phyloP scores from a whole-genome alignment of 2,888 invertebrate genomes.

The Euproctis similis region DNA sequence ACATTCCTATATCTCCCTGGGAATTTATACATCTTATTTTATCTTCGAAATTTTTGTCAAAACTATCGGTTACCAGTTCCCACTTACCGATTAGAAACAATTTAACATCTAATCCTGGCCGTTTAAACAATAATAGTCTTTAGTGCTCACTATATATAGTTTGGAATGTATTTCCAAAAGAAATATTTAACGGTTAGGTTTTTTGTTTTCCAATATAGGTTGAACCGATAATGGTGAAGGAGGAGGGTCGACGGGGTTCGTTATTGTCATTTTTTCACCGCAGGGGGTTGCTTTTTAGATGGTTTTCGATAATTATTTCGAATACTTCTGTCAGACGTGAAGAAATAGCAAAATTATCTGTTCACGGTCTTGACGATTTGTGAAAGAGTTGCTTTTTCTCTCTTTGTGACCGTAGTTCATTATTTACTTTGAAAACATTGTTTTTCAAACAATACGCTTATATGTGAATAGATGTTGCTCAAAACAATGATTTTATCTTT shows the following conservation, averaged over 20 bases:
- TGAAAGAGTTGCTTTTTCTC: too few relatives aligned
- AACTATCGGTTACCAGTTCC: constrained; percentile 25
- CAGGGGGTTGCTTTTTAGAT: constrained; percentile 27
- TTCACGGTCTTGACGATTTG: constrained; percentile 13
- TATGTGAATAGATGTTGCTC: too few relatives aligned
- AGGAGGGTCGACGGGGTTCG: constrained; percentile 14
- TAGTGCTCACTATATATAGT: constrained; percentile 1
- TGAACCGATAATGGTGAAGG: constrained; percentile 24
- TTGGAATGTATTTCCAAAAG: too few relatives aligned
- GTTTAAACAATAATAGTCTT: constrained; percentile 2
- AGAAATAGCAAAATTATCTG: constrained; percentile 16
- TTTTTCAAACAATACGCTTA: too few relatives aligned
- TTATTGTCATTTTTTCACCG: constrained; percentile 23
- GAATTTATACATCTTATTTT: constrained; percentile 6
- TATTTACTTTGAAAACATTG: too few relatives aligned
- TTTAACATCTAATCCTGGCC: background rate
- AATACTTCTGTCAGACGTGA: constrained; percentile 18
- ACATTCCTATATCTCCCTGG: background rate
- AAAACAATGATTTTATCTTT: too few relatives aligned
- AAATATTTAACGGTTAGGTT: constrained; percentile 4
- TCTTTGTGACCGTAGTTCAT: too few relatives aligned
- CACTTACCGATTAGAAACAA: constrained; percentile 4
- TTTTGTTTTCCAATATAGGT: constrained; percentile 23
- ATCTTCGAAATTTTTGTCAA: constrained; percentile 20
- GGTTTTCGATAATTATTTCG: constrained; percentile 21